Percentiles rank a stretch among this genome's conserved stretches.
Conservation (phyloP, 2,888 invertebrate genomes). For the Plagodis pulveraria region DNA sequence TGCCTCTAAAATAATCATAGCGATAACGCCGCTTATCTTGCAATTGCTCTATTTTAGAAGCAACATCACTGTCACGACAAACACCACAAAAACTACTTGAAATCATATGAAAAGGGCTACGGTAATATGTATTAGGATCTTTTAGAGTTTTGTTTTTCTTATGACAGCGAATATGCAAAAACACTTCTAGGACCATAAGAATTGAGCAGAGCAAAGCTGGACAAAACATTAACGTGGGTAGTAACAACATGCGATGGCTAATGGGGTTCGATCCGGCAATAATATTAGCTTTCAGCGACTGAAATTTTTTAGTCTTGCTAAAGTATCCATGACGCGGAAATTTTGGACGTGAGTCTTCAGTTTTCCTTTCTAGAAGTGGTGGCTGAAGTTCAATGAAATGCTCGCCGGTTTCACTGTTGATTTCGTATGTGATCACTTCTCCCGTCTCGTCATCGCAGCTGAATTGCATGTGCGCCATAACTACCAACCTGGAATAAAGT, state of each 20-base stretch:
- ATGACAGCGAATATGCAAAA: conserved; percentile 88
- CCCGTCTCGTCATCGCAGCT: conserved; percentile 82
- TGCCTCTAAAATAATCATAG: conserved; percentile 70
- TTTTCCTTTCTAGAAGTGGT: conserved; percentile 2
- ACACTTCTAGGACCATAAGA: conserved; percentile 83
- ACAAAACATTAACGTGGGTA: conserved; percentile 86
- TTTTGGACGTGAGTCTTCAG: conserved; percentile 28
- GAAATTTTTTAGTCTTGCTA: conserved; percentile 64
- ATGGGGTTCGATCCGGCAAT: conserved; percentile 68
- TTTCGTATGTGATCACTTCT: conserved; percentile 68
- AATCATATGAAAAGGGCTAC: conserved; percentile 88
- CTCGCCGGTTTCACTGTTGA: conserved; percentile 84
- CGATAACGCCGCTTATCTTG: conserved; percentile 85
- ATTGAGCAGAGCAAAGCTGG: conserved; percentile 80
- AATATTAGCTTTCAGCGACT: conserved; percentile 65
- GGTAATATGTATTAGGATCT: conserved; percentile 86
- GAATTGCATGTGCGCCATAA: conserved; percentile 51
- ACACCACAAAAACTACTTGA: conserved; percentile 88
- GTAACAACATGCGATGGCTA: conserved; percentile 81
- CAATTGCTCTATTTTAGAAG: conserved; percentile 86
- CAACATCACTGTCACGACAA: conserved; percentile 86
- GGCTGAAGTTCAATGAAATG: conserved; percentile 41
- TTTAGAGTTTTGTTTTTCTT: conserved; percentile 86
- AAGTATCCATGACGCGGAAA: conserved; percentile 59
- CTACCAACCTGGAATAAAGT: conserved; percentile 10